Base-by-base conservation (phyloP, 2,797 vertebrate species). In the Glossophaga mutica region DNA sequence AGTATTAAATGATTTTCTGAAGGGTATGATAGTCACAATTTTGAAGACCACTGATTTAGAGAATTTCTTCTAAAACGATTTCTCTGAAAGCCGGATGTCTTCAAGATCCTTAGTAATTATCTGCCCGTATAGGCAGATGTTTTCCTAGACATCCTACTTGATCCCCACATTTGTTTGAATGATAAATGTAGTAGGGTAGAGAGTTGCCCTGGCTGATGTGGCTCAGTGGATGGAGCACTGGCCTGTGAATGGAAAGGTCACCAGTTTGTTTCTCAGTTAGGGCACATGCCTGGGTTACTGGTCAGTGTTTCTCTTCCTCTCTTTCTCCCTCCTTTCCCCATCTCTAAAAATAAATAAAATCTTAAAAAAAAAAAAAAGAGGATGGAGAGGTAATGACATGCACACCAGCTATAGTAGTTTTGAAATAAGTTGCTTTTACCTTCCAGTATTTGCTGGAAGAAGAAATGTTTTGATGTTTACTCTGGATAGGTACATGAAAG, bases 381-480 rank as follows among this genome's bases (percentile, higher is more conserved):
- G 46, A 44, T 32, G 19, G 5, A 57, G 50, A 73, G 26, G 22
- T 79, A 76, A 32, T 84, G 46, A 22, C 12, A 37, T 44, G 14
- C 22, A 52, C 11, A 48, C 11, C 48, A 81, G 22, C 24, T 34
- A 24, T 0, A 21, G 65, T 21, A 70, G 46, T 79, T 95, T 81
- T 83, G 34, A 70, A 94, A 84, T 78, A 46, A 68, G 42, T 74
- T 18, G 55, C 5, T 62, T 62, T 79, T 34, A 24, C 12, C 83
- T 77, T 62, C 39, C 46, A 39, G 15, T 84, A 74, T 95, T 96
- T 94, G 52, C 3, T 62, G 68, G 71, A 96, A 95, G 77, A 92
- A 16, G 42, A 65, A 90, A 22, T 68, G 21, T 96, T 87, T 94
- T 96, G 44, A 76, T 93, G 71, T 93, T 95, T 88, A 65, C 55